Evolutionary conservation across 2,888 invertebrate genomes (phyloP).

Genomic region (Drosophila birchii): DNA sequence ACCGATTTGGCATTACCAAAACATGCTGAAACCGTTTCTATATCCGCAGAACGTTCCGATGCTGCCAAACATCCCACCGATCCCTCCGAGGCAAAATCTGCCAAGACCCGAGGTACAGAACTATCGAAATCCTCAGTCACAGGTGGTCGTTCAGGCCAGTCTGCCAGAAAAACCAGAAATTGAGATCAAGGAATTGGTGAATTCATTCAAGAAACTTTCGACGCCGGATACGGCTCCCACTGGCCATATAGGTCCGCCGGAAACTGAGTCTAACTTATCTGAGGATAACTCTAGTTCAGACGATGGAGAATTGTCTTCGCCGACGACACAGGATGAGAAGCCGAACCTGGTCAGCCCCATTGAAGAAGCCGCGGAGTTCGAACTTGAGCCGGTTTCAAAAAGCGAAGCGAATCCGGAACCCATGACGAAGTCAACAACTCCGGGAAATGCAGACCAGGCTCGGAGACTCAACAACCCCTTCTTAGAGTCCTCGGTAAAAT

Average conservation of each 20-base stretch:
- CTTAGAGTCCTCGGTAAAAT: slow-evolving; percentile 46
- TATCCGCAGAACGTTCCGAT: slow-evolving; percentile 16
- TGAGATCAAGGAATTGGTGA: background rate
- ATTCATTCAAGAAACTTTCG: slow-evolving; percentile 7
- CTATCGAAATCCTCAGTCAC: background rate
- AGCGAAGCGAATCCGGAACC: background rate
- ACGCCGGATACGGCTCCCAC: background rate
- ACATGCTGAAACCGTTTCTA: slow-evolving; percentile 1
- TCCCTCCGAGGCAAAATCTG: background rate
- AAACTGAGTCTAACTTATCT: background rate
- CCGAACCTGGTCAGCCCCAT: no score
- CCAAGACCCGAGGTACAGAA: background rate
- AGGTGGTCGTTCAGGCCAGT: background rate
- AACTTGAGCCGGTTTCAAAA: background rate
- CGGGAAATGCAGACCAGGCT: background rate
- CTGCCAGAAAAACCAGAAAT: background rate
- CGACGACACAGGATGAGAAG: no score
- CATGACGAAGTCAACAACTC: background rate
- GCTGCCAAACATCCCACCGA: background rate
- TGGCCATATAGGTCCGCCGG: background rate
- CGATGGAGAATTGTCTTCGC: background rate
- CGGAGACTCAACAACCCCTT: background rate
- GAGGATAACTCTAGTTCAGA: background rate
- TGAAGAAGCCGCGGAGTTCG: slow-evolving; percentile 3
- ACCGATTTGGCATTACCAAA: background rate